Conservation (phyloP, 2,888 invertebrate genomes). For the Caradrina kadenii region DNA sequence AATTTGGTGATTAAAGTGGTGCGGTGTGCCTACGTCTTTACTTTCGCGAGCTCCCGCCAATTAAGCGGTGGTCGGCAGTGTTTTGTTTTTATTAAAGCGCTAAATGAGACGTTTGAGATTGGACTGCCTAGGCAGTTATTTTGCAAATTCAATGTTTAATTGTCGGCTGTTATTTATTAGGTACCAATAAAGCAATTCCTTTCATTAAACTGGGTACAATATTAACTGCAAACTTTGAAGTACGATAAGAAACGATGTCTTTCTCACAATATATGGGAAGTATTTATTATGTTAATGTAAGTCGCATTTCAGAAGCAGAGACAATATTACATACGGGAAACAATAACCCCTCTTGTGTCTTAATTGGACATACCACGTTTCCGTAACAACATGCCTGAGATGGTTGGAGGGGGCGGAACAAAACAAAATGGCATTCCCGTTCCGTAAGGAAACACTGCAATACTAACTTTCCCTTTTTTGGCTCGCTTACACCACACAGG, state of each 20-base stretch:
- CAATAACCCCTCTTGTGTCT: conserved; percentile 31
- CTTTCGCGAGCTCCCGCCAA: conserved; percentile 83
- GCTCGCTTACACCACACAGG: not conserved
- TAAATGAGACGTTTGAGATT: conserved; percentile 66
- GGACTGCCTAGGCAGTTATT: conserved; percentile 50
- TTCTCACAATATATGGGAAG: conserved; percentile 22
- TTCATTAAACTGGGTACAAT: not conserved
- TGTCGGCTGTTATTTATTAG: conserved; percentile 17
- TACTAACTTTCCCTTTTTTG: conserved; percentile 64
- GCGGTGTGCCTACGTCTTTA: conserved; percentile 78
- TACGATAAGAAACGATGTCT: not conserved
- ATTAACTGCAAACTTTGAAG: conserved; percentile 15
- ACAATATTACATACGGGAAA: conserved; percentile 37
- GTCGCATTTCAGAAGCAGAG: conserved; percentile 16
- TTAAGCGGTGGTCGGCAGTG: conserved; percentile 71
- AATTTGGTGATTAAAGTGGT: conserved; percentile 85
- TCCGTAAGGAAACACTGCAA: conserved; percentile 19
- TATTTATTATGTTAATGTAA: conserved; percentile 19
- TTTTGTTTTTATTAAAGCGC: conserved; percentile 69
- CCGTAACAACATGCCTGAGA: conserved; percentile 37
- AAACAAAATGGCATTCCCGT: conserved; percentile 57
- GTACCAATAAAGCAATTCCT: conserved; percentile 2
- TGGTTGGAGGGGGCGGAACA: conserved; percentile 38
- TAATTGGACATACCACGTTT: conserved; percentile 54
- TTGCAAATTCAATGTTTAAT: conserved; percentile 21